A percentile compares a stretch with the other conserved stretches of the same genome.
Conservation (phyloP, 30 jellyfish, hydroid and myxozoan species). For the Aurelia sp. region DNA sequence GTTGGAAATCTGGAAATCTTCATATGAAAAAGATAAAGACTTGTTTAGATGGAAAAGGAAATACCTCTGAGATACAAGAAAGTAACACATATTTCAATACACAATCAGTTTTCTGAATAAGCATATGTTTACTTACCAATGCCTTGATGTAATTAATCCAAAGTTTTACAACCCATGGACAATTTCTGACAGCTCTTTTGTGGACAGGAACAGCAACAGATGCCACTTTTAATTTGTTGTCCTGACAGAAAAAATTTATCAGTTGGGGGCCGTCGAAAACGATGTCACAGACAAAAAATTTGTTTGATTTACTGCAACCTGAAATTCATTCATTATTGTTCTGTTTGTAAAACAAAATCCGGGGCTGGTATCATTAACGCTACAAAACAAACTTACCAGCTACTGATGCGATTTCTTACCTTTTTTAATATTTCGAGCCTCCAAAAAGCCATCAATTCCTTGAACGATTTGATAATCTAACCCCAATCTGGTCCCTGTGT, state of each 20-base stretch:
- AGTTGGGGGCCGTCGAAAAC: neutral
- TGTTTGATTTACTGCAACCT: too few relatives aligned
- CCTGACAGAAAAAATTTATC: constrained; percentile 43
- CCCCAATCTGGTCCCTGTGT: too few relatives aligned
- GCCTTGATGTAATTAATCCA: constrained; percentile 90
- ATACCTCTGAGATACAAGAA: too few relatives aligned
- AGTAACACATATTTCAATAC: neutral
- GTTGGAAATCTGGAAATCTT: too few relatives aligned
- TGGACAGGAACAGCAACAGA: constrained; percentile 80
- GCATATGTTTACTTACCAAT: constrained; percentile 53
- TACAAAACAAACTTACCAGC: too few relatives aligned
- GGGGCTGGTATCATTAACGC: too few relatives aligned
- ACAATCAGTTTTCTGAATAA: too few relatives aligned
- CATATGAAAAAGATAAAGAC: neutral
- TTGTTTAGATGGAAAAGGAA: neutral
- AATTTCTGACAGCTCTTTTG: constrained; percentile 91
- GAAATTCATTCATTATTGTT: neutral
- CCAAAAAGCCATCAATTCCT: too few relatives aligned
- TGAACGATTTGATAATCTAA: too few relatives aligned
- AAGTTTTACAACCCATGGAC: constrained; percentile 92
- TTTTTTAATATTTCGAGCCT: too few relatives aligned
- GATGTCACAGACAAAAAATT: neutral
- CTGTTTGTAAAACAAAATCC: neutral
- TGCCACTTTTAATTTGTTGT: constrained; percentile 77
- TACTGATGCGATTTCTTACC: too few relatives aligned